Evolutionary conservation across 2,113 vertebrate species (phyloP), one percentile per base, ranked within the genome.

Genomic region (Glaucidium brasilianum): DNA sequence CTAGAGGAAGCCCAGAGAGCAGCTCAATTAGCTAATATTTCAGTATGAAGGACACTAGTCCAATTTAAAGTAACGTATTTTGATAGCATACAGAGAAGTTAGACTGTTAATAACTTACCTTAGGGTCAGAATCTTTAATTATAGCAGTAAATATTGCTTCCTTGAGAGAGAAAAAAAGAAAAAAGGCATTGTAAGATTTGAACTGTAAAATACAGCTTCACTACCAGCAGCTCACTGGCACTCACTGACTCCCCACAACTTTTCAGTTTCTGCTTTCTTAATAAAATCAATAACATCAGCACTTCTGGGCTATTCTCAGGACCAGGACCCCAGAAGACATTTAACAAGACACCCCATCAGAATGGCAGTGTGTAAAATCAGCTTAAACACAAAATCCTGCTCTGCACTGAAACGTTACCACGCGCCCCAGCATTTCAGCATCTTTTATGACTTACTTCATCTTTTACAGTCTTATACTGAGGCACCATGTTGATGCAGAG

Each of bases 71-170:
- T 9, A 37, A 30, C 0, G 0, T 19, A 11, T 21, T 35, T 62
- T 20, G 37, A 29, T 1, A 35, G 60, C 11, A 35, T 1, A 7
- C 3, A 26, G 50, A n/a, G 15, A 29, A 49, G 32, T 25, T 39
- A 30, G 30, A 39, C 15, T 66, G 30, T 6, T 4, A 32, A 26
- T 10, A 18, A 29, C 93, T 98, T 78, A 99, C 98, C 94, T 97
- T 85, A 12, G 98, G 96, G 52, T 98, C 97, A 32, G 89, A 95
- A 56, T 98, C 97, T 92, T 97, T 97, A 95, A 98, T 98, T 32
- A 98, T 85, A 16, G 96, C 90, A 92, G 85, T 97, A 93, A 99
- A 99, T 78, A 98, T 53, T 41, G 97, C 97, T 95, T 98, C 98
- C 98, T 99, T 53, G 1, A 41, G 43, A 17, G 43, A 64, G 68